These are phyloP conservation scores for Stomorhina lunata DNA, from an alignment of 2,888 invertebrate genomes.

Conservation along the genomic window DNA sequence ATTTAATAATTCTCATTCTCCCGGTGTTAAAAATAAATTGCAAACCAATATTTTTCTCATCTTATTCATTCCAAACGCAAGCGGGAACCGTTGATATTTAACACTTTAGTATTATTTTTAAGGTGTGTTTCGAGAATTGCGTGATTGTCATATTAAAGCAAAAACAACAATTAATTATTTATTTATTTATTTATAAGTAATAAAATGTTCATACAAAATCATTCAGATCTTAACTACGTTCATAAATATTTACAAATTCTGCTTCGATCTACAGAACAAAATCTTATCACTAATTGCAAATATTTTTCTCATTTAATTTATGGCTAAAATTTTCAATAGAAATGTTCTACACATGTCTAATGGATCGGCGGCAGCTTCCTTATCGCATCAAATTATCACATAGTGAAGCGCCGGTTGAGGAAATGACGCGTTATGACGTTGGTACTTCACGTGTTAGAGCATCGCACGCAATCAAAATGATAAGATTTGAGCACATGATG, in stretches of 20 bases:
- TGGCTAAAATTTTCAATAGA: not conserved
- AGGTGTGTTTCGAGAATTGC: conserved; percentile 55
- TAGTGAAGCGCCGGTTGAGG: not conserved
- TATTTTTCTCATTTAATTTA: conserved; percentile 8
- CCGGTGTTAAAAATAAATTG: not conserved
- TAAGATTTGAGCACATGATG: too few relatives aligned
- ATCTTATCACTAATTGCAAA: conserved; percentile 43
- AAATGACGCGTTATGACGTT: too few relatives aligned
- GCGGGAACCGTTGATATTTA: conserved; percentile 45
- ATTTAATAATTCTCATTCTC: conserved; percentile 3
- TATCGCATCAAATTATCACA: conserved; percentile 8
- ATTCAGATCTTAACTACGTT: not conserved
- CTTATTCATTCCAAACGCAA: conserved; percentile 22
- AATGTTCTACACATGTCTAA: conserved; percentile 39
- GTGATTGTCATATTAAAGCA: conserved; percentile 42
- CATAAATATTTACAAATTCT: conserved; percentile 1
- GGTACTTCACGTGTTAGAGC: too few relatives aligned
- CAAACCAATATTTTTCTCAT: not conserved
- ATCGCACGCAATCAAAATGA: too few relatives aligned
- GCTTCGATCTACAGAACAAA: not conserved
- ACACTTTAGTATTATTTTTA: conserved; percentile 57
- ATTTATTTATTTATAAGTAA: not conserved
- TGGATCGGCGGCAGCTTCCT: conserved; percentile 30
- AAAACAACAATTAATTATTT: conserved; percentile 5
- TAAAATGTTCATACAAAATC: not conserved